A percentile compares a stretch with the other conserved stretches of the same genome.
These are phyloP conservation scores for Chrysolina oricalcia DNA, from an alignment of 2,888 invertebrate species.

Conservation along the genomic window DNA sequence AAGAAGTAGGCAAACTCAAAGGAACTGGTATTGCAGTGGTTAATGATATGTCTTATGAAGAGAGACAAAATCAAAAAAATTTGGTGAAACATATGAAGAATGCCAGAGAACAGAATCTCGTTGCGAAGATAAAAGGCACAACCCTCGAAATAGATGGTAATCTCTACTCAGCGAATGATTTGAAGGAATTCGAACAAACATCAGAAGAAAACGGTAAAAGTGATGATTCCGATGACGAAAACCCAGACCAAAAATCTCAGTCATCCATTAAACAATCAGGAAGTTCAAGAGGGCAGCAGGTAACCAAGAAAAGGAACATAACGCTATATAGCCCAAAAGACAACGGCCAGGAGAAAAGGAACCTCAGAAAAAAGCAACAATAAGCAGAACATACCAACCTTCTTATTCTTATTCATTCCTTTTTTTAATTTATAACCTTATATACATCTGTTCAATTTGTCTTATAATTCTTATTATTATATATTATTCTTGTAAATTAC, in stretches of 20 bases:
- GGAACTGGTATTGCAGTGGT: background rate
- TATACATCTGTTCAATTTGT: background rate
- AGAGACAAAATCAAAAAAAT: background rate
- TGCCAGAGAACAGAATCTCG: background rate
- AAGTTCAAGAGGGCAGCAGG: background rate
- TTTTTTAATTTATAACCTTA: background rate
- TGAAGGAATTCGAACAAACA: background rate
- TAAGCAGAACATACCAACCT: background rate
- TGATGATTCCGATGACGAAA: background rate
- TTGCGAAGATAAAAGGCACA: background rate
- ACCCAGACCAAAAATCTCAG: background rate
- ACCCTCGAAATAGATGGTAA: background rate
- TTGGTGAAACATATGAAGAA: background rate
- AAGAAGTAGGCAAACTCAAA: background rate
- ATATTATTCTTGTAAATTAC: no score
- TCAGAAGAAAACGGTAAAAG: background rate
- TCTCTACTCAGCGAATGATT: background rate
- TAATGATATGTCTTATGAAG: background rate
- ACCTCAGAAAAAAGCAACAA: conserved; percentile 17
- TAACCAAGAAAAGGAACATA: background rate
- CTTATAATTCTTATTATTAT: background rate
- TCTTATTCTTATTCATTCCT: background rate
- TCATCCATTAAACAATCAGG: background rate
- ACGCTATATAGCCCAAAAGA: background rate
- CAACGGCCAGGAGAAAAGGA: conserved; percentile 6